phyloP scores from a whole-genome alignment of 2,113 vertebrate genomes.

The Sula dactylatra region DNA sequence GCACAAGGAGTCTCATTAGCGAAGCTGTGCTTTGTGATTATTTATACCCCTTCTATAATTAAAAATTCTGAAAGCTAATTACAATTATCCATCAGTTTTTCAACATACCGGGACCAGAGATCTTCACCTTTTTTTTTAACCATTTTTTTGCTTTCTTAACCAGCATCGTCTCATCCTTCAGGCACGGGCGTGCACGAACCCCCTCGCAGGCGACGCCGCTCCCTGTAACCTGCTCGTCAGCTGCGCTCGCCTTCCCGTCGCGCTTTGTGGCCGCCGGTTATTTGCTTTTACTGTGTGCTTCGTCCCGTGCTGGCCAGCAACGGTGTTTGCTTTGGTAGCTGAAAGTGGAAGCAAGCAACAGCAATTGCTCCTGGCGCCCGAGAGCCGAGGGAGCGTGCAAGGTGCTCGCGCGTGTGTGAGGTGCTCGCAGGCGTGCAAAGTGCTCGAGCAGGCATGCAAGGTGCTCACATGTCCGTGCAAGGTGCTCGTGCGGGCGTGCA shows the following conservation, averaged over 20 bases:
- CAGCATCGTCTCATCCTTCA: not conserved
- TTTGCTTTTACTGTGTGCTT: not conserved
- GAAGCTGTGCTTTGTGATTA: conserved; percentile 69
- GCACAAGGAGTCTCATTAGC: conserved; percentile 72
- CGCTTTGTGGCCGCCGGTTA: fast-evolving
- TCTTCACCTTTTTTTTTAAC: not conserved
- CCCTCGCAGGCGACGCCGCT: not conserved
- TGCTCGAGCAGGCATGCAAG: no score
- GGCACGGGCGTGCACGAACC: fast-evolving
- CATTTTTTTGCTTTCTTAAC: not conserved
- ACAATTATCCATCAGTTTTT: conserved; percentile 71
- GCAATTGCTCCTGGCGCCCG: not conserved
- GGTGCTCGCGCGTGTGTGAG: not conserved
- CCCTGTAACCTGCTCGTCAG: not conserved
- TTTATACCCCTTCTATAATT: conserved; percentile 77
- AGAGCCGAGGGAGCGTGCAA: not conserved
- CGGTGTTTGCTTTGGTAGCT: not conserved
- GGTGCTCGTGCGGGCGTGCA: no score
- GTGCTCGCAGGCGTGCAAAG: no score
- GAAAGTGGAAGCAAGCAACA: not conserved
- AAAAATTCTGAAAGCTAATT: conserved; percentile 78
- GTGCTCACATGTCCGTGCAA: no score
- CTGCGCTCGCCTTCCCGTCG: not conserved
- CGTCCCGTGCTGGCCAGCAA: not conserved
- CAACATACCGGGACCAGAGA: not conserved